Evolutionary conservation across 2,888 invertebrate genomes (phyloP), one percentile per base, ranked within the genome.

Genomic region (Athripsodes cinereus): DNA sequence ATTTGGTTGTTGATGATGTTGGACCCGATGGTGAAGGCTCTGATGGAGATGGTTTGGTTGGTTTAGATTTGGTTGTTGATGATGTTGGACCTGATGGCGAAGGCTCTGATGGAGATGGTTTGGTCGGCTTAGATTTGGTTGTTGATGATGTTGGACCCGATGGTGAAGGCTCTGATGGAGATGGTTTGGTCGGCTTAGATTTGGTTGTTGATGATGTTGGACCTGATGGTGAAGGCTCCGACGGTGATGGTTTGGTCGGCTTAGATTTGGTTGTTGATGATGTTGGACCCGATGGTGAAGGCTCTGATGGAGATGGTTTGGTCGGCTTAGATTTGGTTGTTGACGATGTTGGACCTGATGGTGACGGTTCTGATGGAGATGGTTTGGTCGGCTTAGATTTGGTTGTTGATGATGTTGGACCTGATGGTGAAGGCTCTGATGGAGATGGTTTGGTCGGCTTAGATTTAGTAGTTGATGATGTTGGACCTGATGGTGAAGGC

Each of bases 101-200:
- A 8, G 16, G 2, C 18, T n/a, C 13, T 44, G 44, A 18, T 16
- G 44, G 6, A 16, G 34, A 11, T 10, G 34, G 34, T 34, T 11
- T 11, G 34, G 34, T 34, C 34, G 34, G 34, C 11, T 8, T 8
- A 10, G 8, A 8, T 8, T 8, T 34, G 8, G 66, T 66, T 10
- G 58, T 51, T 47, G 60, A 63, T 31, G 65, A 60, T 10, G 58
- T 47, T 44, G 44, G 44, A 5, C 44, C 44, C 3, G 44, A 16
- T 44, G 44, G 44, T 18, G 44, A 18, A 8, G 16, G 2, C n/a
- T n/a, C 13, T 44, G 44, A 18, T 18, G 44, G 10, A 16, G 44
- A 18, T 18, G 44, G 44, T 3, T 13, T 13, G 18, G 44, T 8
- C 13, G 44, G n/a, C 5, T 3, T 5, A 8, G 16, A 5, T 13